phyloP scores from a whole-genome alignment of 2,888 invertebrate species.

The Cosmia trapezina region DNA sequence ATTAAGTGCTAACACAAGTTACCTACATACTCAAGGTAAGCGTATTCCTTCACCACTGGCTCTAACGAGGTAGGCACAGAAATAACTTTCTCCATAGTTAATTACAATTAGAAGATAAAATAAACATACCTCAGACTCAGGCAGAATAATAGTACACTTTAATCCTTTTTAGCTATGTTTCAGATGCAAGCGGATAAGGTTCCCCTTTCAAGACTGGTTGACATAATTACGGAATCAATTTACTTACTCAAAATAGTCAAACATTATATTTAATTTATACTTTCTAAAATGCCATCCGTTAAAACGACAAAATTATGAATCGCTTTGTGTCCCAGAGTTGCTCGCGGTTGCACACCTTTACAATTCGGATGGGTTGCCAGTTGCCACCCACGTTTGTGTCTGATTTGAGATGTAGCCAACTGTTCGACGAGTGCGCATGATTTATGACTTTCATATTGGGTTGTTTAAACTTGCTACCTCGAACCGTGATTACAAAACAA shows the following conservation, averaged over 20 bases:
- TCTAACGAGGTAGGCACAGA: slow-evolving; percentile 18
- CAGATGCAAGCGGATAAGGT: neutral
- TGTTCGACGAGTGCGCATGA: slow-evolving; percentile 69
- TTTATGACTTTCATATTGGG: slow-evolving; percentile 75
- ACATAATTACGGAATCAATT: slow-evolving; percentile 32
- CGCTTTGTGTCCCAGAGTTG: slow-evolving; percentile 21
- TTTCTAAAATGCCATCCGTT: slow-evolving; percentile 63
- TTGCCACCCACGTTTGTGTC: slow-evolving; percentile 75
- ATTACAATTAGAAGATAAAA: slow-evolving; percentile 41
- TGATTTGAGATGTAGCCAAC: slow-evolving; percentile 73
- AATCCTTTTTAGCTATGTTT: slow-evolving; percentile 4
- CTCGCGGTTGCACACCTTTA: slow-evolving; percentile 53
- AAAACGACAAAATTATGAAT: slow-evolving; percentile 48
- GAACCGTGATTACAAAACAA: slow-evolving; percentile 56
- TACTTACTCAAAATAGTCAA: slow-evolving; percentile 39
- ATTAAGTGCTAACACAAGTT: slow-evolving; percentile 63
- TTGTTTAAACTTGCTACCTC: slow-evolving; percentile 65
- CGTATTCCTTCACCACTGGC: slow-evolving; percentile 37
- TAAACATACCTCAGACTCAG: slow-evolving; percentile 8
- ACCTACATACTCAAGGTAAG: slow-evolving; percentile 66
- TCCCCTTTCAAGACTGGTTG: neutral
- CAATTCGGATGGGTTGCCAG: slow-evolving; percentile 67
- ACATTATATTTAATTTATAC: slow-evolving; percentile 53
- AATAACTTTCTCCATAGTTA: slow-evolving; percentile 50
- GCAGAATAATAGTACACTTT: slow-evolving; percentile 12